Percentiles rank a stretch among this genome's conserved stretches.
Evolutionary conservation across 2,888 invertebrate genomes (phyloP).

Genomic region (Psylliodes chrysocephalus): DNA sequence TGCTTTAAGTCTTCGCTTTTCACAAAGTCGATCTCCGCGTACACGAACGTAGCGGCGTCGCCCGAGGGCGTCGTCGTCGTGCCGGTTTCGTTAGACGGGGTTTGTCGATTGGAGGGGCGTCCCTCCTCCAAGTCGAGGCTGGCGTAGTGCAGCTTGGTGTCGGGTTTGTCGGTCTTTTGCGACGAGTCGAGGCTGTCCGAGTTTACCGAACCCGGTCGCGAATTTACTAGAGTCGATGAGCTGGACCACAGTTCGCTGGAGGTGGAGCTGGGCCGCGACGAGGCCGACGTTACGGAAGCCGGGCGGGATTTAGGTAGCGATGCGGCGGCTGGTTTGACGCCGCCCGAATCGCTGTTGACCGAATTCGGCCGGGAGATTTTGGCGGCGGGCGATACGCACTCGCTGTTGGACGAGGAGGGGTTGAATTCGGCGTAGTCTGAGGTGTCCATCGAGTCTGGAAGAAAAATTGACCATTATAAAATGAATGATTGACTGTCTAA

Average conservation of each 20-base stretch:
- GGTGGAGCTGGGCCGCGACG: slow-evolving; percentile 59
- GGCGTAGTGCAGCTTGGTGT: slow-evolving; percentile 71
- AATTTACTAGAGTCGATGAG: slow-evolving; percentile 61
- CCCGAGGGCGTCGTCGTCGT: background rate
- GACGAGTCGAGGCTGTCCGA: slow-evolving; percentile 53
- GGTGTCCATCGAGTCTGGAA: slow-evolving; percentile 40
- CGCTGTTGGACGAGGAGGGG: slow-evolving; percentile 32
- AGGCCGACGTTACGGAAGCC: slow-evolving; percentile 51
- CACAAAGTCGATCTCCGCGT: slow-evolving; percentile 85
- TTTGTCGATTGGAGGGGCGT: too few species aligned
- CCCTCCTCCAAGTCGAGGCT: slow-evolving; percentile 69
- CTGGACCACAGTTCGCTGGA: slow-evolving; percentile 60
- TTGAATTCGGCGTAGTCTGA: slow-evolving; percentile 39
- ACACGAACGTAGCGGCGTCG: slow-evolving; percentile 67
- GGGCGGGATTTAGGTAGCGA: slow-evolving; percentile 53
- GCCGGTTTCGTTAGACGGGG: background rate
- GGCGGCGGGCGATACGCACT: slow-evolving; percentile 50
- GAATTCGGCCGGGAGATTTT: slow-evolving; percentile 60
- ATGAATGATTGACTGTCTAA: too few species aligned
- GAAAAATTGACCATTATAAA: too few species aligned
- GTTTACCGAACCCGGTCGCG: slow-evolving; percentile 60
- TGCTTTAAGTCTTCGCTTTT: slow-evolving; percentile 68
- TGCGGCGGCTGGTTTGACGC: background rate
- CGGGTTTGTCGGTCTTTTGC: slow-evolving; percentile 51
- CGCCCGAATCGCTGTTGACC: slow-evolving; percentile 57